These are phyloP conservation scores for Hypsopygia costalis DNA, from an alignment of 2,888 invertebrate genomes.

Conservation along the genomic window DNA sequence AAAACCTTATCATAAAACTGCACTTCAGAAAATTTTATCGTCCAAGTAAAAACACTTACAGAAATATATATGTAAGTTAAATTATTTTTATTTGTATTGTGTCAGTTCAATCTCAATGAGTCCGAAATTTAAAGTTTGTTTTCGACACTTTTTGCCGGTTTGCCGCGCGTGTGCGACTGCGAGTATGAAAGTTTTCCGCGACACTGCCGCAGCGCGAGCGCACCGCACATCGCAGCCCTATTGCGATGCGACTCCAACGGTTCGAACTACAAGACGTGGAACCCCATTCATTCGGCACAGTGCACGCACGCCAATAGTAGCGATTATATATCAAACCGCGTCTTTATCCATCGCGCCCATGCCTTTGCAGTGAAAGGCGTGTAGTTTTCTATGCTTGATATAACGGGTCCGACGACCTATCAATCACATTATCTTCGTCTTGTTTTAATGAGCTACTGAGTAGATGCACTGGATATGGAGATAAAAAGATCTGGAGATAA, in stretches of 20 bases:
- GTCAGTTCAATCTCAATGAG: too few species aligned
- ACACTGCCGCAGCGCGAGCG: conserved; percentile 25
- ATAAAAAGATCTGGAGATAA: too few species aligned
- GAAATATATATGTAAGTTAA: too few species aligned
- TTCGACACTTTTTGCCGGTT: background rate
- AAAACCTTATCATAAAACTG: conserved; percentile 39
- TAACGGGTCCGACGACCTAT: conserved; percentile 16
- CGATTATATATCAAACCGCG: conserved; percentile 6
- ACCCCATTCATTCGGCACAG: conserved; percentile 22
- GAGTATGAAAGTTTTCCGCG: conserved; percentile 38
- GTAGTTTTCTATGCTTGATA: conserved; percentile 20
- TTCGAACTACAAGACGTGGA: conserved; percentile 8
- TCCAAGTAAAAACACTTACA: background rate
- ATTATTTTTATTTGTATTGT: too few species aligned
- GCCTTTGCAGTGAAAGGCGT: conserved; percentile 26
- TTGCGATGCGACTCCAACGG: conserved; percentile 14
- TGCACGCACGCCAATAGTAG: too few species aligned
- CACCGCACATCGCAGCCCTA: conserved; percentile 19
- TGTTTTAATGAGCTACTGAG: too few species aligned
- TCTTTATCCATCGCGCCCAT: background rate
- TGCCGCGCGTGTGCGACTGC: conserved; percentile 33
- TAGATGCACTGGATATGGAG: too few species aligned
- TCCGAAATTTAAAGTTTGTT: too few species aligned
- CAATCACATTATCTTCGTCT: conserved; percentile 8
- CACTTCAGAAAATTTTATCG: conserved; percentile 14